A percentile compares a stretch with the other conserved stretches of the same genome.
These are phyloP conservation scores for Lindbergichthys nudifrons DNA, from an alignment of 2,797 vertebrate genomes.

Conservation along the genomic window DNA sequence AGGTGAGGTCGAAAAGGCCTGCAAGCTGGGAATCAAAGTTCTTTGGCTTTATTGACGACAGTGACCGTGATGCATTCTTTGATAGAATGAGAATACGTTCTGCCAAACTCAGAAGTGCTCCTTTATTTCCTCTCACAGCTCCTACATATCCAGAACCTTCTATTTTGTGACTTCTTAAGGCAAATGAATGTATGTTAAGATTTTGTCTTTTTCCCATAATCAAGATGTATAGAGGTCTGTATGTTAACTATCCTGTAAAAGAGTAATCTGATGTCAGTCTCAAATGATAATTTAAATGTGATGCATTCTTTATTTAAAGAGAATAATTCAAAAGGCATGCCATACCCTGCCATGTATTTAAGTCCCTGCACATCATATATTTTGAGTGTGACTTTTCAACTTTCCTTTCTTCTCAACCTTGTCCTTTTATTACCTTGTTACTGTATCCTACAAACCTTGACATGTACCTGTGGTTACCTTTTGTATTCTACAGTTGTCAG, in stretches of 20 bases:
- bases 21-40: constrained; percentile 48
- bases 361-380: neutral
- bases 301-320: neutral
- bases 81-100: constrained; percentile 49
- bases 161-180: constrained; percentile 1
- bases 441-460: neutral
- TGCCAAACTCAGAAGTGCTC: constrained; percentile 33
- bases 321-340: neutral
- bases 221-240: neutral
- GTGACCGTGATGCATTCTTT: constrained; percentile 63
- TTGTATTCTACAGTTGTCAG: neutral
- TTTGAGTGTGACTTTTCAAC: neutral
- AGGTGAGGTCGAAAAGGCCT: neutral
- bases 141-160: neutral
- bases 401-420: neutral
- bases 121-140: constrained; percentile 66
- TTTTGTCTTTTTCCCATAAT: neutral
- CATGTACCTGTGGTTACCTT: neutral
- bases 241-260: neutral
- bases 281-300: neutral
- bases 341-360: neutral
- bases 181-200: neutral
- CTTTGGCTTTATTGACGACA: constrained; percentile 71
- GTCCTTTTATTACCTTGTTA: neutral
- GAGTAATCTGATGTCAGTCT: neutral